A percentile compares a stretch with the other conserved stretches of the same genome.
phyloP scores from a whole-genome alignment of 2,888 invertebrate species.

The Troilus luridus region DNA sequence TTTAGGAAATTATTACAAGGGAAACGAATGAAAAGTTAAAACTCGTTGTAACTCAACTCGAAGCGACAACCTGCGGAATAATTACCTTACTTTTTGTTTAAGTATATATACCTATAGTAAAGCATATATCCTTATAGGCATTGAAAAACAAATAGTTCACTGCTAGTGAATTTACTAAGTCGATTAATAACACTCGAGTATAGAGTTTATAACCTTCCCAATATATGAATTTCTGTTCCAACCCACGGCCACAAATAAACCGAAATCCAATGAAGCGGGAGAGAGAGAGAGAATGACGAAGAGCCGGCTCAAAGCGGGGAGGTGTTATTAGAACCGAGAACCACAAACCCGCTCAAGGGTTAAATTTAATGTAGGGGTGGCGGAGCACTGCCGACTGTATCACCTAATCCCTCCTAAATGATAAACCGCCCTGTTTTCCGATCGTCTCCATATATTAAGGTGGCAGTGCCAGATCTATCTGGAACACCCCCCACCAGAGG shows the following conservation, averaged over 20 bases:
- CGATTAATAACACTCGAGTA: neutral
- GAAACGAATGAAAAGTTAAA: no score
- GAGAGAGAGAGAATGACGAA: neutral
- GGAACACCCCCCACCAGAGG: neutral
- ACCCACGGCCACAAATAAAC: neutral
- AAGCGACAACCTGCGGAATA: no score
- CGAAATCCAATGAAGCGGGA: neutral
- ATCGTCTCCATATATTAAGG: constrained; percentile 8
- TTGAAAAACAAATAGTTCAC: no score
- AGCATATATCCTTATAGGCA: no score
- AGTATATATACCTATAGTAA: no score
- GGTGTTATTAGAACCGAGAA: constrained; percentile 20
- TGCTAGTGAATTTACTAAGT: neutral
- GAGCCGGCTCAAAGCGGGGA: neutral
- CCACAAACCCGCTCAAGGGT: constrained; percentile 21
- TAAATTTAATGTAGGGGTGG: constrained; percentile 1
- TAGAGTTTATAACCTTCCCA: neutral
- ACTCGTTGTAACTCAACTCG: no score
- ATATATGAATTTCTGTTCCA: neutral
- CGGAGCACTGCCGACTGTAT: neutral
- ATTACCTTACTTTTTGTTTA: no score
- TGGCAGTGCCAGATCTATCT: constrained; percentile 7
- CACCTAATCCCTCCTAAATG: constrained; percentile 27
- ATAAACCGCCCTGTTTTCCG: constrained; percentile 27
- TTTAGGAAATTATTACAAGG: no score